Evolutionary conservation across 2,888 invertebrate genomes (phyloP), one percentile per base, ranked within the genome.

Genomic region (Orthosia gracilis): DNA sequence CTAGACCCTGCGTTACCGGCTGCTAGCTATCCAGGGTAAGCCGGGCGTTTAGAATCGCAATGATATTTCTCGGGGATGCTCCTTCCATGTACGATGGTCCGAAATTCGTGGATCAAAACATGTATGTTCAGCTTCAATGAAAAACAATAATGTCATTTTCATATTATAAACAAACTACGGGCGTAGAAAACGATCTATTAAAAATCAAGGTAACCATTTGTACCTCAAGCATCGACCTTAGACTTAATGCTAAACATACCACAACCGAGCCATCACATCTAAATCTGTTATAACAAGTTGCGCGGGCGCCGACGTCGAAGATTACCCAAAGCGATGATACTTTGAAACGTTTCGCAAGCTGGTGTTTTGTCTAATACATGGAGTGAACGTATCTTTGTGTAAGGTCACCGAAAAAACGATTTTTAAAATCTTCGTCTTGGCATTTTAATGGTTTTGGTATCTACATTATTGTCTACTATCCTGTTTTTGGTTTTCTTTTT

Each of bases 241-340:
- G 11, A 50, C 57, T 69, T 26, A 66, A 69, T 82, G 26, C 65
- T 52, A 58, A 66, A 54, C 57, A 64, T 40, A 61, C 54, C 63
- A 75, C 59, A 69, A 65, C 31, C 67, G 17, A 61, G n/a, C 18
- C 64, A 54, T 40, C 64, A 54, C 52, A 47, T 52, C 23, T n/a
- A n/a, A 52, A 55, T 57, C 12, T 52, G 31, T 57, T 23, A 58
- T 23, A 55, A 17, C 7, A 26, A 49, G 31, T 57, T 65, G 55
- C 55, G 63, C 21, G 12, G 17, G 13, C 78, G 55, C 59, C 23
- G 18, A 23, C 50, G n/a, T n/a, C 47, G 17, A 50, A 50, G 57
- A 81, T 81, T 81, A 75, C 76, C 76, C 40, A 81, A 80, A 69
- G 52, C 21, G 7, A 80, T 65, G 61, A 68, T 67, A 73, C 15